Evolutionary conservation across 2,888 invertebrate genomes (phyloP).

Genomic region (Lithophane semibrunnea): DNA sequence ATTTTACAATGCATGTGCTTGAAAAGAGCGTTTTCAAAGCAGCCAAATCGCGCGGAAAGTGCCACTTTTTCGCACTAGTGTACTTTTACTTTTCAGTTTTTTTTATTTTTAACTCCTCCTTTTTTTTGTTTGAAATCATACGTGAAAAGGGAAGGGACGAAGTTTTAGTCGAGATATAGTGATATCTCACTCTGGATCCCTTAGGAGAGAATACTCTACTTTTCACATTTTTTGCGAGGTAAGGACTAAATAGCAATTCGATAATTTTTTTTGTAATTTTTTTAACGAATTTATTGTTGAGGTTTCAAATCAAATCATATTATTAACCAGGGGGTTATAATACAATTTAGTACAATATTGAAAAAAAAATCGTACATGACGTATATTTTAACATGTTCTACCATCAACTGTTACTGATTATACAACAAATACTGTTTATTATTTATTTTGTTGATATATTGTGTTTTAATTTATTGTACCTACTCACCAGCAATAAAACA

Average conservation of each 20-base stretch:
- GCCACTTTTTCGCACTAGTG: too few relatives aligned
- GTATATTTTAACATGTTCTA: not conserved
- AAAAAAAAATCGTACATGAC: too few relatives aligned
- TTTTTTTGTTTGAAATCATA: too few relatives aligned
- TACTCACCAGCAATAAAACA: conserved; percentile 95
- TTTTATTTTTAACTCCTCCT: too few relatives aligned
- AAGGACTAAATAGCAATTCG: not conserved
- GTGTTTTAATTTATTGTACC: not conserved
- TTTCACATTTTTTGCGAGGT: not conserved
- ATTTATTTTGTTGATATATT: too few relatives aligned
- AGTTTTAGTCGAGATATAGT: not conserved
- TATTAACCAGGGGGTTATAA: not conserved
- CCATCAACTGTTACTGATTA: not conserved
- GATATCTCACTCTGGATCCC: not conserved
- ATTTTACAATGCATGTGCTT: not conserved
- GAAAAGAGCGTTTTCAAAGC: too few relatives aligned
- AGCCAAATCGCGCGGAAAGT: too few relatives aligned
- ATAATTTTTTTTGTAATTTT: not conserved
- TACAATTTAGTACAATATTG: not conserved
- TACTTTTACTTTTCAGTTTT: too few relatives aligned
- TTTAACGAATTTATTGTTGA: not conserved
- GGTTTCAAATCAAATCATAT: not conserved
- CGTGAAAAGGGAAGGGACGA: too few relatives aligned
- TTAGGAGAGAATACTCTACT: not conserved
- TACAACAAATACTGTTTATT: not conserved